These are phyloP conservation scores for Telenomus remus DNA, from an alignment of 1,140 invertebrate genomes.

Conservation along the genomic window DNA sequence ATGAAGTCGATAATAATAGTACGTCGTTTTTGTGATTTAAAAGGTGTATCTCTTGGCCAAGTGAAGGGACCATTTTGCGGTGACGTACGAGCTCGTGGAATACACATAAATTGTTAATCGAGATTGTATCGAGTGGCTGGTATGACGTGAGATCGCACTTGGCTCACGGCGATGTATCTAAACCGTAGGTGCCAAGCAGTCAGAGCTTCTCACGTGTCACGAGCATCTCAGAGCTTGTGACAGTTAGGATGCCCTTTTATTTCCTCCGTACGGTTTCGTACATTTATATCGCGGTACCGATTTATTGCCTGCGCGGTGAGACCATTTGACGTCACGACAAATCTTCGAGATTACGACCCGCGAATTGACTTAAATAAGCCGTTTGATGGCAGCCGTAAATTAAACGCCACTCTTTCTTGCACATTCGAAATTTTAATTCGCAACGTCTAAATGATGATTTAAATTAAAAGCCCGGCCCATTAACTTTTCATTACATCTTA, in stretches of 20 bases:
- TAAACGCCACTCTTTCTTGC: no score
- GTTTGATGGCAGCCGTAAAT: no score
- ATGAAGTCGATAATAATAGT: no score
- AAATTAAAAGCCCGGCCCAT: no score
- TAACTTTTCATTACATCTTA: no score
- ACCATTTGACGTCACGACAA: neutral
- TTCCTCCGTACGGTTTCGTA: conserved; percentile 6
- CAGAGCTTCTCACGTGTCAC: conserved; percentile 6
- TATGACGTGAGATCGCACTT: conserved; percentile 44
- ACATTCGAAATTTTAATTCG: no score
- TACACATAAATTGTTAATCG: conserved; percentile 53
- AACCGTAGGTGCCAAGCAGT: neutral
- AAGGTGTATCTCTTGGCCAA: conserved; percentile 25
- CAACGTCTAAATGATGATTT: no score
- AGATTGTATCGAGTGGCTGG: conserved; percentile 39
- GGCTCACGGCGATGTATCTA: conserved; percentile 35
- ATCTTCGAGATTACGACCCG: neutral
- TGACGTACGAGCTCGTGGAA: conserved; percentile 41
- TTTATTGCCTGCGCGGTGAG: conserved; percentile 5
- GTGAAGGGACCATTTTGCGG: conserved; percentile 21
- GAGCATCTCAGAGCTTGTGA: conserved; percentile 16
- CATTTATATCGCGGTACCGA: conserved; percentile 22
- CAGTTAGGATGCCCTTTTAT: conserved; percentile 24
- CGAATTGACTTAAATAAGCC: no score
- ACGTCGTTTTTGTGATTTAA: conserved; percentile 33